Evolutionary conservation across 2,113 vertebrate species (phyloP), one percentile per base, ranked within the genome.

Genomic region (human (Homo sapiens)): DNA sequence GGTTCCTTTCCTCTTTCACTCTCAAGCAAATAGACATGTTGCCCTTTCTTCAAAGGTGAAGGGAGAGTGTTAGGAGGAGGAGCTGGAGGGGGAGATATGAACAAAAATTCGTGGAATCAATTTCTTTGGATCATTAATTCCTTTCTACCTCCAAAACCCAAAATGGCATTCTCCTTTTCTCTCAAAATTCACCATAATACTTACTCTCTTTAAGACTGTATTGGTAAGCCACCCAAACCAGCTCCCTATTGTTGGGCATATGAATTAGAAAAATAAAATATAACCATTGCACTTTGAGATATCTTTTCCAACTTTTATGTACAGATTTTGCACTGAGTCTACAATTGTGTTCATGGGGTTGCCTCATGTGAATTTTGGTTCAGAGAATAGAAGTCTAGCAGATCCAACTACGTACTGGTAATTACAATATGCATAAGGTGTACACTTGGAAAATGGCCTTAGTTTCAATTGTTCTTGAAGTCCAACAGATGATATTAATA

Each of bases 91-190:
- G 8, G 20, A 68, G 52, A 7, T 80, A 17, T 68, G 93, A 68
- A 72, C 32, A 88, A 64, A 92, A 90, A 96, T 68, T 61, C 30
- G 32, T 68, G 45, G 27, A 84, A 72, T 96, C 86, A 61, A 55
- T 87, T 97, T 97, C 35, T 52, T 89, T 81, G n/a, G 23, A 32
- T 83, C 55, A 87, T 57, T 89, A 80, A 96, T 35, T 91, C 70
- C 68, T 87, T 94, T 90, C 90, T 43, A 70, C 22, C 82, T 38
- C 64, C 38, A 95, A 95, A 84, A 55, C 50, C 32, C 73, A 50
- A 90, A 96, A 88, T 61, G 38, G 6, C 22, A 57, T 13, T 6
- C 22, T 81, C 32, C 43, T 88, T 81, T 92, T 48, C 22, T 35
- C 40, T 57, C 66, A 27, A 86, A 61, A 88, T 43, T 38, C 48